Evolutionary conservation across 2,888 invertebrate species (phyloP).

Genomic region (Dynastes grantii): DNA sequence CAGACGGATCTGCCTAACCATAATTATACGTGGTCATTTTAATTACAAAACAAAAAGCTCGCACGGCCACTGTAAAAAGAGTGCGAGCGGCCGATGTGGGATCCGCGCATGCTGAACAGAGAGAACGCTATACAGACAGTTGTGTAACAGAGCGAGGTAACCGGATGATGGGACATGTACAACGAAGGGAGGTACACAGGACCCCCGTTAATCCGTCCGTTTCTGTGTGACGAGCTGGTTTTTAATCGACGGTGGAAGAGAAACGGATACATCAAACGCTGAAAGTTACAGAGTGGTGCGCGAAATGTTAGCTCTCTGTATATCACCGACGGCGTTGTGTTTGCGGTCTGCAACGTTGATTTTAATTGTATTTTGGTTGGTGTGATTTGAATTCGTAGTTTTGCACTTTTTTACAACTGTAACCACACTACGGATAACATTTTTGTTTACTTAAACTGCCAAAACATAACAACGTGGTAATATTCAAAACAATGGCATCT

Average conservation of each 20-base stretch:
- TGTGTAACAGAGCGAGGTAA: conserved; percentile 48
- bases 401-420: too few species aligned
- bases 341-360: conserved; percentile 30
- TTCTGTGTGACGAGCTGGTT: conserved; percentile 60
- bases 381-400: conserved; percentile 1
- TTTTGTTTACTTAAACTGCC: too few species aligned
- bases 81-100: conserved; percentile 25
- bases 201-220: conserved; percentile 60
- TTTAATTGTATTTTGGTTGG: conserved; percentile 15
- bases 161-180: conserved; percentile 21
- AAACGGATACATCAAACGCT: conserved; percentile 51
- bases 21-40: conserved; percentile 65
- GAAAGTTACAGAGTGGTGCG: conserved; percentile 31
- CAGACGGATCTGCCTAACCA: conserved; percentile 59
- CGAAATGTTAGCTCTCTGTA: conserved; percentile 1
- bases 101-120: conserved; percentile 42
- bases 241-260: conserved; percentile 62
- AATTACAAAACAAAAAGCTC: conserved; percentile 63
- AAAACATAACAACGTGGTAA: too few species aligned
- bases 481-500: too few species aligned
- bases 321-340: conserved; percentile 5
- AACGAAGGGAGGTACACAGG: conserved; percentile 22
- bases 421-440: too few species aligned
- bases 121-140: not conserved
- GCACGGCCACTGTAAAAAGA: conserved; percentile 58